Base-by-base conservation (phyloP, 2,797 vertebrate genomes). In the Mus minutoides region DNA sequence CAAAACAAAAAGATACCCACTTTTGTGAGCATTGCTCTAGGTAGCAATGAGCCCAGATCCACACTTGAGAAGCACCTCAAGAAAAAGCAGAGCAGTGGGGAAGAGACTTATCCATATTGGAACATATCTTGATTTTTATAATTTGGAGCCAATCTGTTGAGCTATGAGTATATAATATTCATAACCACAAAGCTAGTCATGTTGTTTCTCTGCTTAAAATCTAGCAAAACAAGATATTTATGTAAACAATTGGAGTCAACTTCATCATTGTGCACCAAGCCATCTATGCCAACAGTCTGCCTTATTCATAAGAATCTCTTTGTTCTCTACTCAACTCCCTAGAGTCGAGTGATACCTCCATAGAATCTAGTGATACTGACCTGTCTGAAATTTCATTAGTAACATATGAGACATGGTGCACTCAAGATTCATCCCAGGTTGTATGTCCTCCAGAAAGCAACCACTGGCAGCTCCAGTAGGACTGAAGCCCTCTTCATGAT, bases 111-210 rank as follows among this genome's bases (percentile, higher is more conserved):
- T 19, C 58, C 60, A 80, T 84, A 79, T 90, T 80, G 95, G 90
- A 43, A 82, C 31, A 80, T 64, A 80, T 54, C 17, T 58, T 85
- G 37, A 94, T 77, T 91, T 95, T 88, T 95, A 69, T 79, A 84
- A 62, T 80, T 92, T 88, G 26, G 49, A 96, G 62, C 2, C 62
- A 88, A n/a, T 52, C 31, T 89, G 17, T 88, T 91, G 84, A 93
- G 76, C 64, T 76, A 43, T 79, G 24, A 69, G 46, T 94, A 94
- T 31, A 88, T 58, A 80, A 31, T 94, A 92, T 37, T 46, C 56
- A 34, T 56, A 76, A 82, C 77, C 69, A n/a, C 34, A 91, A 90
- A 56, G 78, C 22, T 58, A 56, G 24, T 17, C 64, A 52, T 64
- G 58, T 69, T 6, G 69, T 86, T 96, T 80, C 9, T 64, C 26